Conservation (phyloP, 2,113 vertebrate genomes). For the Lipotes vexillifer region DNA sequence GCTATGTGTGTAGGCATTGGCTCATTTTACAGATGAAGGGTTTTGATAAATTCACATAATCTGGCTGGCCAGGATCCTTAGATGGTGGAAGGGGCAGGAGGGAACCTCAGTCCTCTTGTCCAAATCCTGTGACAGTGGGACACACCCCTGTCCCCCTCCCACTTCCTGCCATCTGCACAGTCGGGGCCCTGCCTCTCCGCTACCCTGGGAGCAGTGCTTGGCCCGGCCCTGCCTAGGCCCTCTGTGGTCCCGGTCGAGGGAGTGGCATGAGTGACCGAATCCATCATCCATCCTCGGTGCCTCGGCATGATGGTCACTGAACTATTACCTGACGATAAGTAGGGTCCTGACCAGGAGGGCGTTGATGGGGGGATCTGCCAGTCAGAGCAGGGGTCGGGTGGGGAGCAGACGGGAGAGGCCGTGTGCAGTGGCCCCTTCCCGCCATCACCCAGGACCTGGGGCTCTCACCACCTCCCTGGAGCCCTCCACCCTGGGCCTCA, state of each 20-base stretch:
- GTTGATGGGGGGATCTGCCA: fast-evolving
- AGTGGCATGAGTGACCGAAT: fast-evolving
- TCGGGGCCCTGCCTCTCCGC: neutral
- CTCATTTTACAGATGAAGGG: neutral
- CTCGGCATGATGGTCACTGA: fast-evolving
- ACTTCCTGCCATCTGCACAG: no score
- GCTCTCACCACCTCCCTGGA: fast-evolving
- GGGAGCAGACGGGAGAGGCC: neutral
- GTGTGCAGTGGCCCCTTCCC: neutral
- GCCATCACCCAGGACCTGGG: fast-evolving
- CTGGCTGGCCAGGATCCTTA: no score
- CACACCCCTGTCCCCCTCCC: neutral
- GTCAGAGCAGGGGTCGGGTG: neutral
- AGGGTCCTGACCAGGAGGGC: neutral
- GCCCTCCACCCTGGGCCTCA: neutral
- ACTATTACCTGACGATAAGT: fast-evolving
- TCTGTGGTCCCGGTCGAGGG: fast-evolving
- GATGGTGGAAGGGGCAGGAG: no score
- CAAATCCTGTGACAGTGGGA: neutral
- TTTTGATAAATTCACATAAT: neutral
- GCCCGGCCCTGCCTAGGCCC: neutral
- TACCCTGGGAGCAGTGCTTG: fast-evolving
- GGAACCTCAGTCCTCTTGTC: neutral
- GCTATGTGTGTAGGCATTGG: fast-evolving
- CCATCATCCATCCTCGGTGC: fast-evolving